Base-by-base conservation (phyloP, 1,140 invertebrate species). In the Neomicropteryx cornuta region DNA sequence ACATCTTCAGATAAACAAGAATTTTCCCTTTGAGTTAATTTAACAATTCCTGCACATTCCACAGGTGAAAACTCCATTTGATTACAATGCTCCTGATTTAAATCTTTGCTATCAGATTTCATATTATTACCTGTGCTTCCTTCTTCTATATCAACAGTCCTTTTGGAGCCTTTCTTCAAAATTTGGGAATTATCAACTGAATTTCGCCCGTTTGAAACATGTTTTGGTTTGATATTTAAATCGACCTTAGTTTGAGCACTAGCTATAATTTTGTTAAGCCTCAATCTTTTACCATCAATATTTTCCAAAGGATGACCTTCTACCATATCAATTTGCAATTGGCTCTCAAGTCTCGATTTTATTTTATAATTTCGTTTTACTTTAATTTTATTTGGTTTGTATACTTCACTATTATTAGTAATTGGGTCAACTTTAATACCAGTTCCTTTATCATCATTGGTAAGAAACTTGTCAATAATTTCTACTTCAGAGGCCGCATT, bases 281-380 rank as follows among this genome's bases (percentile, higher is more conserved):
- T 27, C 23, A 27, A 13, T 27, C 8, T 8, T 27, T 27, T 27
- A 27, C 13, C 23, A 27, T 27, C 23, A 27, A 27, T 27, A 8
- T 53, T 52, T 37, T 61, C 51, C 37, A 55, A 58, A 23, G 61
- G 61, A 49, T 68, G 57, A 18, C 62, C 63, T 51, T 66, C 57
- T 3, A 66, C 64, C 49, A 55, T 68, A 41, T 68, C 61, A 19
- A 67, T 68, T 5, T 50, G 55, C 42, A 68, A 41, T 43, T 61
- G 49, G 42, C 54, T 61, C 51, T 61, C 52, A 23, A 67, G 60
- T 21, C 62, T 50, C 10, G 61, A 60, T 42, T 51, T 56, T 37
- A 45, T 58, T 17, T 34, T 40, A 27, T 27, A 8, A 27, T 27
- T 27, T 8, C 8, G 8, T 42, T 32, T 33, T 23, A 27, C 31